Percentiles rank a stretch among this genome's conserved stretches.
phyloP scores from a whole-genome alignment of 1,140 invertebrate species.

The Nomia melanderi region DNA sequence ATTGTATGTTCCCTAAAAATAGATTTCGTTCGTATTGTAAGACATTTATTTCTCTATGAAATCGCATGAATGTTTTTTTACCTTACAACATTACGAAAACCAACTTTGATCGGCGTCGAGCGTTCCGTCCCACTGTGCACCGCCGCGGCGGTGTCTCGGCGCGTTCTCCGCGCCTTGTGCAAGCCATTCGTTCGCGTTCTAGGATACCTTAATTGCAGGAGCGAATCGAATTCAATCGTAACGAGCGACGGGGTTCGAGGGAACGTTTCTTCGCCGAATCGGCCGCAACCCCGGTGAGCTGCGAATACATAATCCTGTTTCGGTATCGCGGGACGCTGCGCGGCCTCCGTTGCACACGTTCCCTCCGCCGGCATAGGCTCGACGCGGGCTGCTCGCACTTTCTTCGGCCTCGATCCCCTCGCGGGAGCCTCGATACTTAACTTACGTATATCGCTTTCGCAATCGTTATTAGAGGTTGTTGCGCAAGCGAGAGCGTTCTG shows the following conservation, averaged over 20 bases:
- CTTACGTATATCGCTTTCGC: conserved; percentile 58
- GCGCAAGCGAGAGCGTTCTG: conserved; percentile 43
- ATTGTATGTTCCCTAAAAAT: too few species aligned
- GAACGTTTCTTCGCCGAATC: too few species aligned
- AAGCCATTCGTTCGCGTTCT: conserved; percentile 26
- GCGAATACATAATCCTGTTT: too few species aligned
- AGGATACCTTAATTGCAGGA: conserved; percentile 39
- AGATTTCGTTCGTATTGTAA: too few species aligned
- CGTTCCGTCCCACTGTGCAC: too few species aligned
- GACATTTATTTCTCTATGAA: too few species aligned
- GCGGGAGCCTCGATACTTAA: conserved; percentile 41
- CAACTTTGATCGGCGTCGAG: too few species aligned
- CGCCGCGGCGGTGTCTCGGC: not conserved
- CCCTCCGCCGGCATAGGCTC: not conserved
- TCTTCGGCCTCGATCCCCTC: conserved; percentile 49
- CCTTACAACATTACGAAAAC: too few species aligned
- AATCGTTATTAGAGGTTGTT: conserved; percentile 52
- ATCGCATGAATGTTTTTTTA: too few species aligned
- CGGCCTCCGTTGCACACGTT: not conserved
- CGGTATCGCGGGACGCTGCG: conserved; percentile 11
- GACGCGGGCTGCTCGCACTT: conserved; percentile 14
- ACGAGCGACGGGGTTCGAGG: too few species aligned
- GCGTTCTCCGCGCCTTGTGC: conserved; percentile 16
- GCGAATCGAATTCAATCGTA: conserved; percentile 7
- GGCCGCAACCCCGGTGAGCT: too few species aligned